Conservation (phyloP, 2,888 invertebrate species). For the Scaptomyza parva region DNA sequence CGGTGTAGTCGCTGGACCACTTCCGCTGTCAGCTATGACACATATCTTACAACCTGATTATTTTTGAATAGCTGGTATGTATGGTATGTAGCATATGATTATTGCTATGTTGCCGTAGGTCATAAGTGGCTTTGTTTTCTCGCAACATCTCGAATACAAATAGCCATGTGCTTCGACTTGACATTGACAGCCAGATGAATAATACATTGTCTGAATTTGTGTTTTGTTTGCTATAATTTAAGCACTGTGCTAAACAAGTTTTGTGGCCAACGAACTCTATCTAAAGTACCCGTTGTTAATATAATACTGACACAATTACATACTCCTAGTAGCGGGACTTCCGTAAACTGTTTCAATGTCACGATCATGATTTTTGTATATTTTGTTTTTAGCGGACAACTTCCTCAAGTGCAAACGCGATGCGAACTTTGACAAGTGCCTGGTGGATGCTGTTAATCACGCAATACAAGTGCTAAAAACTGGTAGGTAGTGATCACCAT, state of each 20-base stretch:
- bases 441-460: conserved; percentile 86
- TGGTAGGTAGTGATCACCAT: conserved; percentile 85
- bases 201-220: conserved; percentile 56
- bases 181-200: conserved; percentile 71
- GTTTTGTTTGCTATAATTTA: conserved; percentile 33
- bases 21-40: conserved; percentile 52
- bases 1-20: conserved; percentile 41
- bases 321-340: conserved; percentile 41
- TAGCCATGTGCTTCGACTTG: conserved; percentile 61
- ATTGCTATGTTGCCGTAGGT: conserved; percentile 67
- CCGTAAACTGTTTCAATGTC: conserved; percentile 67
- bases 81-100: conserved; percentile 2
- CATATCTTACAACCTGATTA: conserved; percentile 36
- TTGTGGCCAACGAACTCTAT: conserved; percentile 59
- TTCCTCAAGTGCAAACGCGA: conserved; percentile 87
- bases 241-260: conserved; percentile 57
- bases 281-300: conserved; percentile 34
- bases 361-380: conserved; percentile 45
- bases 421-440: conserved; percentile 87
- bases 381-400: conserved; percentile 85
- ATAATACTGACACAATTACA: conserved; percentile 61
- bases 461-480: conserved; percentile 86
- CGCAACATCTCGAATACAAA: conserved; percentile 47
- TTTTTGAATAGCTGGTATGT: conserved; percentile 10
- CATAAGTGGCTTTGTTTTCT: conserved; percentile 56